phyloP scores from a whole-genome alignment of 2,113 vertebrate genomes.

The Dromas ardeola region DNA sequence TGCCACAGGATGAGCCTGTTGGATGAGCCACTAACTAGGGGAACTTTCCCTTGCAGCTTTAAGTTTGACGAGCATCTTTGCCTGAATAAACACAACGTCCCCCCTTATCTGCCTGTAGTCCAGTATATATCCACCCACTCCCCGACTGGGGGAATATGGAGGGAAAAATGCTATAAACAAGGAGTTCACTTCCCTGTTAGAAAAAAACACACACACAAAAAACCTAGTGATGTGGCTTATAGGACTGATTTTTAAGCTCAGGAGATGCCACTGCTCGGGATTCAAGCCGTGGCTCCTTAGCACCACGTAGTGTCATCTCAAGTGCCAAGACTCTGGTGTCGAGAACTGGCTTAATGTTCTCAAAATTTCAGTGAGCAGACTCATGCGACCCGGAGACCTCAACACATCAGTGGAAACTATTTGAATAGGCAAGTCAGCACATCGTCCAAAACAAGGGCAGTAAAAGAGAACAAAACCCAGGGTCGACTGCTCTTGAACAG shows the following conservation, averaged over 20 bases:
- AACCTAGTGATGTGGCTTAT: not conserved
- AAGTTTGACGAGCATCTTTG: not conserved
- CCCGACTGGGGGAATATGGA: not conserved
- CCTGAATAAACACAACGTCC: not conserved
- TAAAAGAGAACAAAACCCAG: constrained; percentile 2
- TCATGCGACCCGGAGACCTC: not conserved
- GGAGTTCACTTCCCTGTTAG: not conserved
- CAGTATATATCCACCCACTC: not conserved
- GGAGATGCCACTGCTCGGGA: not conserved
- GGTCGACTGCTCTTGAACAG: not conserved
- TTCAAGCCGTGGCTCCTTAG: not conserved
- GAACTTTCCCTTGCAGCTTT: not conserved
- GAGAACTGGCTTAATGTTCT: not conserved
- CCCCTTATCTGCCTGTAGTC: not conserved
- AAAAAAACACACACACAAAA: not conserved
- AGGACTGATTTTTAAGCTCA: not conserved
- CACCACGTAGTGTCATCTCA: not conserved
- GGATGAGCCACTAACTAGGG: not conserved
- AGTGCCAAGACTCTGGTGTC: not conserved
- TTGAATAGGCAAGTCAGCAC: constrained; percentile 13
- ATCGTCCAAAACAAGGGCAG: constrained; percentile 24
- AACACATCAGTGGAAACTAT: not conserved
- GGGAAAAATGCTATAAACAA: not conserved
- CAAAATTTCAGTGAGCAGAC: not conserved
- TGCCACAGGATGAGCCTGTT: not conserved